phyloP scores from a whole-genome alignment of 2,797 vertebrate species.

The Natrix natrix region DNA sequence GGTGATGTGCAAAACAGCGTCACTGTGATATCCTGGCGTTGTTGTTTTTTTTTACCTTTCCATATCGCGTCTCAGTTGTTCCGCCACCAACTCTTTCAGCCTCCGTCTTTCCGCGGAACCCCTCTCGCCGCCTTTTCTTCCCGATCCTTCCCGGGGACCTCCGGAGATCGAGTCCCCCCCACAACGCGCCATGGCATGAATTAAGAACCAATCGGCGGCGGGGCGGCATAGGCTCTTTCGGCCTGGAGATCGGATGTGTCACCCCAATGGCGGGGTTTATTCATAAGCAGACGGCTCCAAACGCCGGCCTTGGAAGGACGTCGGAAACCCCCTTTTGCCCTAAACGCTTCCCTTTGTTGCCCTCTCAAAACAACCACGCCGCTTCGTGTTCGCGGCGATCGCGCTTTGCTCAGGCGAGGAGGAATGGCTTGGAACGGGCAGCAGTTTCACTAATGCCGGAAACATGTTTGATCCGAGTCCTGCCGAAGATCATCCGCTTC shows the following conservation, averaged over 20 bases:
- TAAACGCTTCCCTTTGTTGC: neutral
- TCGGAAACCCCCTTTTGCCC: neutral
- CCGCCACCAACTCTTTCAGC: slow-evolving; percentile 75
- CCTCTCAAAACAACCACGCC: too few species aligned
- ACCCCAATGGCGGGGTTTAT: neutral
- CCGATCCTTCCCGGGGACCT: slow-evolving; percentile 50
- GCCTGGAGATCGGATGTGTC: neutral
- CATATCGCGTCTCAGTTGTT: slow-evolving; percentile 79
- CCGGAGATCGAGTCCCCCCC: neutral
- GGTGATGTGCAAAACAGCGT: neutral
- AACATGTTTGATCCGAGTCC: neutral
- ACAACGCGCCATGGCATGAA: slow-evolving; percentile 66
- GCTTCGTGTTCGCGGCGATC: neutral
- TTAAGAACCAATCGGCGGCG: neutral
- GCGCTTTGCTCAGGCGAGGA: fast-evolving
- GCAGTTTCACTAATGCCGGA: neutral
- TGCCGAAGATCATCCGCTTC: neutral
- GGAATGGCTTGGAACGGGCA: neutral
- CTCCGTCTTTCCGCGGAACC: slow-evolving; percentile 70
- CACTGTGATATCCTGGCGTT: neutral
- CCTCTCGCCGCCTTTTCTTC: slow-evolving; percentile 50
- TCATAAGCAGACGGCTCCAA: neutral
- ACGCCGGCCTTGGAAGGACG: neutral
- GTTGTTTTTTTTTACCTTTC: slow-evolving; percentile 61
- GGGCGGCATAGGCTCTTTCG: neutral